Percentiles rank a stretch among this genome's conserved stretches.
Evolutionary conservation across 1,140 invertebrate genomes (phyloP).

Genomic region (Heliconius congener): DNA sequence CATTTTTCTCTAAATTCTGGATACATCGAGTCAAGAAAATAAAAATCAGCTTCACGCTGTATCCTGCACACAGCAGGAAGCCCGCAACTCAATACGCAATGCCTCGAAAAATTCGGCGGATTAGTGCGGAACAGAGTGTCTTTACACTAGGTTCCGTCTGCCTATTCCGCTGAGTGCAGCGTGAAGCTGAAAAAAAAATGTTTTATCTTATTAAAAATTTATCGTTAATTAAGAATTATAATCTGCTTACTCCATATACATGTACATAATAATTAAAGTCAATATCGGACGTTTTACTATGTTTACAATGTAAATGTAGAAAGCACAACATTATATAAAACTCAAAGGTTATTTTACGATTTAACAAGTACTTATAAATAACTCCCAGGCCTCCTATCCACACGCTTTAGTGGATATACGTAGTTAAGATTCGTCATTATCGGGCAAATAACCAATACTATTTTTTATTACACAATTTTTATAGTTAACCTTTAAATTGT

Average conservation of each 20-base stretch:
- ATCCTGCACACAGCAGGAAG: too few species aligned
- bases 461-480: not conserved
- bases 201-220: not conserved
- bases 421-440: not conserved
- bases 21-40: too few species aligned
- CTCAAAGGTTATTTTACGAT: constrained; percentile 18
- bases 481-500: not conserved
- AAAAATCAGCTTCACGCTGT: too few species aligned
- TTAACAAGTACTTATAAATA: constrained; percentile 23
- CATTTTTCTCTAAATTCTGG: too few species aligned
- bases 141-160: too few species aligned
- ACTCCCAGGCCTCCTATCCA: constrained; percentile 5
- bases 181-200: too few species aligned
- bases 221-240: not conserved
- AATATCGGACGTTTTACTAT: constrained; percentile 1
- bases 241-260: not conserved
- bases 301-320: constrained; percentile 22
- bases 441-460: not conserved
- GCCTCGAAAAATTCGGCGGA: too few species aligned
- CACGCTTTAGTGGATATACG: not conserved
- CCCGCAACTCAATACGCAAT: too few species aligned
- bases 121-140: too few species aligned
- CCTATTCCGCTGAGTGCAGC: too few species aligned
- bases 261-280: not conserved
- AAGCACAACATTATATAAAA: constrained; percentile 1